phyloP scores from a whole-genome alignment of 2,888 invertebrate species.

The Blastobasis lacticolella region DNA sequence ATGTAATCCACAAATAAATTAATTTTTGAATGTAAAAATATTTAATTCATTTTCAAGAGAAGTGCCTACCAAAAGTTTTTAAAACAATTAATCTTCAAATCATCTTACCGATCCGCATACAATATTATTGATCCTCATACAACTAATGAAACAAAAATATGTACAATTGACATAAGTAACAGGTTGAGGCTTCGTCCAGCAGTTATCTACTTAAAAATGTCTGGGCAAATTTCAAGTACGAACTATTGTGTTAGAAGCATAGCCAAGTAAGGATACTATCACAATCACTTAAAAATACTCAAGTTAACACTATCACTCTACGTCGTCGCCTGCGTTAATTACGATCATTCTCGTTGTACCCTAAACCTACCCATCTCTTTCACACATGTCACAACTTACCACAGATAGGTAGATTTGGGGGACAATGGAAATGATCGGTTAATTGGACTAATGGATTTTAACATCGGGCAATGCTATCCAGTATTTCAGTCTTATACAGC shows the following conservation, averaged over 20 bases:
- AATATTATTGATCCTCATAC: neutral
- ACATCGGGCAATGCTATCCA: constrained; percentile 16
- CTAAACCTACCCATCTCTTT: too few relatives aligned
- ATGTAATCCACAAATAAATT: too few relatives aligned
- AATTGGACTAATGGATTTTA: constrained; percentile 23
- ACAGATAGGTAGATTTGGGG: too few relatives aligned
- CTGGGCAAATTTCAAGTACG: constrained; percentile 4
- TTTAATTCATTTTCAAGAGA: too few relatives aligned
- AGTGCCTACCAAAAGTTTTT: too few relatives aligned
- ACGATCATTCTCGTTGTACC: too few relatives aligned
- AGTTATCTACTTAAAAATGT: neutral
- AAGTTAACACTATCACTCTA: neutral
- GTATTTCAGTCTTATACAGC: neutral
- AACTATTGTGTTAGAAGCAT: constrained; percentile 9
- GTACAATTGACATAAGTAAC: constrained; percentile 10
- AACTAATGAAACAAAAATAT: constrained; percentile 5
- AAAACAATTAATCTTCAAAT: too few relatives aligned
- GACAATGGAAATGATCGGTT: neutral
- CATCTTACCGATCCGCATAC: too few relatives aligned
- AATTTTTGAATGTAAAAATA: too few relatives aligned
- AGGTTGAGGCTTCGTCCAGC: constrained; percentile 9
- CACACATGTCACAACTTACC: too few relatives aligned
- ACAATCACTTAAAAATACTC: constrained; percentile 12
- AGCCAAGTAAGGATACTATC: constrained; percentile 15
- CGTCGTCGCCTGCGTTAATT: too few relatives aligned